These are phyloP conservation scores for Polypedilum pembai DNA, from an alignment of 1,140 invertebrate genomes.

Conservation along the genomic window DNA sequence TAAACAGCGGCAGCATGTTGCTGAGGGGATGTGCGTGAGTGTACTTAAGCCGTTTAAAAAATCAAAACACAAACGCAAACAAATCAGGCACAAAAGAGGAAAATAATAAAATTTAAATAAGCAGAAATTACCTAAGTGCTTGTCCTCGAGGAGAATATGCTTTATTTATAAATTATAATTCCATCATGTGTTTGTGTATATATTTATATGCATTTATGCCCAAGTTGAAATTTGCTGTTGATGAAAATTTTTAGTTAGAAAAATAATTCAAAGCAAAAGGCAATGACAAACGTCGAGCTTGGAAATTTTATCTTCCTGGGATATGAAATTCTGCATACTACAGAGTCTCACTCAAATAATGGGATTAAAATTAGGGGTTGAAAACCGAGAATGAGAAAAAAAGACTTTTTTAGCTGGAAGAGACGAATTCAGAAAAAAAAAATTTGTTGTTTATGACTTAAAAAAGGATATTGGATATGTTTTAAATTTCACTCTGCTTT, in stretches of 20 bases:
- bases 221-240: no score
- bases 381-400: neutral
- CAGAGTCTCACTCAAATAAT: neutral
- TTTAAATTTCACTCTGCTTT: neutral
- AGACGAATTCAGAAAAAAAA: slow-evolving; percentile 20
- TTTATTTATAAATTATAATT: neutral
- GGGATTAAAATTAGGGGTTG: slow-evolving; percentile 26
- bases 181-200: neutral
- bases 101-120: neutral
- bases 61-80: slow-evolving; percentile 25
- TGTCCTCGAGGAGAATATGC: neutral
- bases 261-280: no score
- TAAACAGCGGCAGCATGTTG: neutral
- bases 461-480: slow-evolving; percentile 18
- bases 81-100: slow-evolving; percentile 23
- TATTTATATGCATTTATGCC: no score
- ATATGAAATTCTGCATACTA: neutral
- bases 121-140: neutral
- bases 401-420: neutral
- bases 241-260: no score
- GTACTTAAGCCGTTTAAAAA: slow-evolving; percentile 25
- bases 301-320: slow-evolving; percentile 23
- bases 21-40: neutral
- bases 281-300: neutral
- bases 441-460: slow-evolving; percentile 23